A percentile compares a stretch with the other conserved stretches of the same genome.
Evolutionary conservation across 2,113 vertebrate genomes (phyloP).

Genomic region (Saccopteryx leptura): DNA sequence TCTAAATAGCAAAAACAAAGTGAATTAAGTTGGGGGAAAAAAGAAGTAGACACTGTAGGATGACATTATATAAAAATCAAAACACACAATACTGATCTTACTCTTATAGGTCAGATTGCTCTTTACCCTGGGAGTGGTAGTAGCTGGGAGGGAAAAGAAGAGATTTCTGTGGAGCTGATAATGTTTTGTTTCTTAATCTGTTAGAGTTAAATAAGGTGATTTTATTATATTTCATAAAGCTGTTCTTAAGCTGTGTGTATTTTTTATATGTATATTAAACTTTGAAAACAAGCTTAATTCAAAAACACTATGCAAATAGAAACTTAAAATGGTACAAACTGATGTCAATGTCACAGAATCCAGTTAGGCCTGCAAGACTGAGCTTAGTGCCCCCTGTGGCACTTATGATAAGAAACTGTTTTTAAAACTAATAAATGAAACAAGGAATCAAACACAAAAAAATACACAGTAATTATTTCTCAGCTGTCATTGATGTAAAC

Average conservation of each 20-base stretch:
- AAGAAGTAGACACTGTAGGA: not conserved
- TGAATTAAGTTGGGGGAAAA: not conserved
- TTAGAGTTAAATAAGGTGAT: not conserved
- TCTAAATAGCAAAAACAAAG: slow-evolving; percentile 5
- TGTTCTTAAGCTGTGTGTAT: not conserved
- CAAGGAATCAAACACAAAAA: slow-evolving; percentile 47
- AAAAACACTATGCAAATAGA: not conserved
- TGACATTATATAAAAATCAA: slow-evolving; percentile 23
- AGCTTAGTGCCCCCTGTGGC: not conserved
- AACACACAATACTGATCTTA: not conserved
- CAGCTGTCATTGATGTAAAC: not conserved
- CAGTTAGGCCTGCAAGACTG: not conserved
- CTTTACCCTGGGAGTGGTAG: not conserved
- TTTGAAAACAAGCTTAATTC: slow-evolving; percentile 56
- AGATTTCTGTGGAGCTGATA: not conserved
- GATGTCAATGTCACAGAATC: slow-evolving; percentile 9
- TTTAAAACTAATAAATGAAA: slow-evolving; percentile 58
- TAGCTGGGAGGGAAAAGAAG: not conserved
- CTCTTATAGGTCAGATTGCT: not conserved
- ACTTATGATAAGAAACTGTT: slow-evolving; percentile 21
- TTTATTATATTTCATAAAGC: slow-evolving; percentile 7
- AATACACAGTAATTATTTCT: slow-evolving; percentile 18
- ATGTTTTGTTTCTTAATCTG: not conserved
- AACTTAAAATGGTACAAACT: not conserved
- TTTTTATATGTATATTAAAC: not conserved